Percentiles rank a stretch among this genome's conserved stretches.
phyloP scores from a whole-genome alignment of 2,113 vertebrate genomes.

The Sphaerodactylus townsendi region DNA sequence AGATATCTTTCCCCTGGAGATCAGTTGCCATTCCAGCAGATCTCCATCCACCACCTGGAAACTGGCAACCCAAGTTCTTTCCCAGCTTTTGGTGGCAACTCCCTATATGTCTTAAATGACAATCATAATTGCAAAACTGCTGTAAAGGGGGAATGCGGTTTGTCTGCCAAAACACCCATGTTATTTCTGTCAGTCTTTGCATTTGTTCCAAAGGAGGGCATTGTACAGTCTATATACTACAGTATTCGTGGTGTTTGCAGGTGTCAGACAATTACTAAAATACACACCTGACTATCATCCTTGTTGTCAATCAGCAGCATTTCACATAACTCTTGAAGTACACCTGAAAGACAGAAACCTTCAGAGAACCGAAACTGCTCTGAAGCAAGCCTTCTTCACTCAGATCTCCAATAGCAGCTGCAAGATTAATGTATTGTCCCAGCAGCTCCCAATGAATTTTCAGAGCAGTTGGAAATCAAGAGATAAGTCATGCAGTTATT shows the following conservation, averaged over 20 bases:
- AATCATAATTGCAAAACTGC: not conserved
- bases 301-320: not conserved
- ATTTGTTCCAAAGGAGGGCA: not conserved
- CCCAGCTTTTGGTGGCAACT: not conserved
- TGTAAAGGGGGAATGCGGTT: not conserved
- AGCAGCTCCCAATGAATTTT: conserved; percentile 4
- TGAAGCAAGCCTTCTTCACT: not conserved
- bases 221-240: not conserved
- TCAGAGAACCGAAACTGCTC: not conserved
- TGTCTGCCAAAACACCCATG: not conserved
- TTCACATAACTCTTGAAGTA: not conserved
- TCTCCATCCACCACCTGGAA: too few species aligned
- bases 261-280: not conserved
- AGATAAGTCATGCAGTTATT: conserved; percentile 11
- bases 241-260: not conserved
- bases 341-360: not conserved
- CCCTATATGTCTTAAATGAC: not conserved
- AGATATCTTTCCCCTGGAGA: too few species aligned
- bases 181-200: not conserved
- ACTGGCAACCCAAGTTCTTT: not conserved
- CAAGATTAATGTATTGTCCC: not conserved
- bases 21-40: too few species aligned
- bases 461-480: not conserved
- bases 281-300: not conserved
- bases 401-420: not conserved